Base-by-base conservation (phyloP, 2,888 invertebrate species). In the Chloroclysta siterata region DNA sequence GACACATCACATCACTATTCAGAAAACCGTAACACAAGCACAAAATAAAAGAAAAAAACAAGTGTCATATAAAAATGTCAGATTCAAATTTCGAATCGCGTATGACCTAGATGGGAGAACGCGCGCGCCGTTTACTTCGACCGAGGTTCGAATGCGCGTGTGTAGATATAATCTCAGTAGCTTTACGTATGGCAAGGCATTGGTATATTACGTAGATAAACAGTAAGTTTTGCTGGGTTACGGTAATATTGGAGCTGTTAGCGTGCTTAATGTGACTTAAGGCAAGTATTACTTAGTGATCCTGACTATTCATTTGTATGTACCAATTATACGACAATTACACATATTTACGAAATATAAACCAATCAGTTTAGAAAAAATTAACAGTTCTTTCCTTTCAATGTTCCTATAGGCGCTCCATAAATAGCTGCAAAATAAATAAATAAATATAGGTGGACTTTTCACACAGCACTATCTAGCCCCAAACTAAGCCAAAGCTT, bases 111-210 rank as follows among this genome's bases (percentile, higher is more conserved):
- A 78, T 80, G 71, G 74, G 74, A 63, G 74, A 68, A 70, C 80
- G 78, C 88, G 88, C 83, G 86, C 85, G 79, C 74, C 75, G 69
- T 69, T 77, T 76, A 68, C 82, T 82, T 81, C 80, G 75, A 76
- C 78, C 78, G 77, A 75, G 73, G 80, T 76, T 74, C 81, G 87
- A 89, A 85, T 90, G 89, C 84, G 83, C 82, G 79, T 69, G 71
- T 68, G 69, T 71, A 70, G 72, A 73, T 69, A 74, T 77, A 65
- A 76, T 79, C 79, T 80, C 71, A 74, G 73, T 73, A 56, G 29
- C 53, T 62, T 70, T 72, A 79, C 79, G 74, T 79, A 78, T 76
- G 73, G 53, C 14, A 55, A 48, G 28, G 54, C 63, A 76, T 75
- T 75, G 69, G 60, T 69, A 73, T 71, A 74, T 88, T 85, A 84